Evolutionary conservation across 2,113 vertebrate genomes (phyloP), one percentile per base, ranked within the genome.

Genomic region (Scolopax mira): DNA sequence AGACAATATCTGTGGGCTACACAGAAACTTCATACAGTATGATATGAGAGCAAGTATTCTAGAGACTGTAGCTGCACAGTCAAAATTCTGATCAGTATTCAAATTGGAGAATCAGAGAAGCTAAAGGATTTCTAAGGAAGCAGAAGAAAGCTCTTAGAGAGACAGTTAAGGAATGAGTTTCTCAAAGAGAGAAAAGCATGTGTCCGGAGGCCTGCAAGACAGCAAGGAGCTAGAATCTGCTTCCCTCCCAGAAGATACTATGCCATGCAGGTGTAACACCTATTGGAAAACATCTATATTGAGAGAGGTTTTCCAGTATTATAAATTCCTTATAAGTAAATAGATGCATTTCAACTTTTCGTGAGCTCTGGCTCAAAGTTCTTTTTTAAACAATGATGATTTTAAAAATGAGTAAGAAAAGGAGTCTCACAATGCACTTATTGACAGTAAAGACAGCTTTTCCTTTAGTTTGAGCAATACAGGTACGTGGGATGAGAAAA

Each of bases 401-500:
- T 94, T 73, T 25, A 71, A 93, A 96, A 67, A 70, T 71, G 27
- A 86, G 22, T 60, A 91, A 90, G 49, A 89, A 87, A 85, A n/a
- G 39, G 55, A 92, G 31, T 75, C 49, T 92, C 52, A 75, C 72
- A 93, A 90, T 58, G 37, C 65, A 52, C 41, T 88, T 93, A 85
- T 79, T 96, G 94, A 88, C 79, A 85, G 62, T 71, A 69, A 67
- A 93, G 90, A 74, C 35, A 75, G 70, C 88, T 96, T 85, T 90
- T 86, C 77, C 75, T 85, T 80, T 69, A 79, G 49, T 78, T 93
- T 90, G 52, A 94, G 94, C 75, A 91, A 88, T 84, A 83, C 85
- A 95, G 91, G 90, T 95, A 93, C 1, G 93, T 96, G 61, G 93
- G 95, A 96, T 69, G 79, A 95, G 79, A 91, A 96, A 85, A 88